A percentile compares a stretch with the other conserved stretches of the same genome.
Evolutionary conservation across 2,113 vertebrate genomes (phyloP).

Genomic region (Sarotherodon lohbergeri): DNA sequence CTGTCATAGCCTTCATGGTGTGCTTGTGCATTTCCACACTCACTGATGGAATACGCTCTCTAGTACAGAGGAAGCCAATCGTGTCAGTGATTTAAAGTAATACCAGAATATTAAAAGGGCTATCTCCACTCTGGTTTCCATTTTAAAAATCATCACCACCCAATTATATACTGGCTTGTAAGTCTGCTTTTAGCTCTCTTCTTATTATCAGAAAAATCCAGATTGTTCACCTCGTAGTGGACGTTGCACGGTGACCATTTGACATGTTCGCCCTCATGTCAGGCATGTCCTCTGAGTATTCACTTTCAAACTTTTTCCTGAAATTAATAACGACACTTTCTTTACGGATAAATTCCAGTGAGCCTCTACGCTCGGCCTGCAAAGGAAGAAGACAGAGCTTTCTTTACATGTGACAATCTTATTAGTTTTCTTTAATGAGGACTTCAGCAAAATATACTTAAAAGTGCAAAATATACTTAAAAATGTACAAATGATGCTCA

Average conservation of each 20-base stretch:
- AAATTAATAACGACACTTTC: conserved; percentile 83
- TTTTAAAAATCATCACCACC: neutral
- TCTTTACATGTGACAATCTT: neutral
- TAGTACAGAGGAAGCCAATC: conserved; percentile 47
- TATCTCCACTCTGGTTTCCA: too few species aligned
- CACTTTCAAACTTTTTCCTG: conserved; percentile 78
- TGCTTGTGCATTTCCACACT: conserved; percentile 88
- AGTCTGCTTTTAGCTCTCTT: neutral
- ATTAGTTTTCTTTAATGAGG: neutral
- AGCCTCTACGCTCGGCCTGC: conserved; percentile 89
- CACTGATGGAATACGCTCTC: conserved; percentile 80
- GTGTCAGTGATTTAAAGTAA: fast-evolving
- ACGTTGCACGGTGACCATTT: neutral
- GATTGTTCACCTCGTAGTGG: conserved; percentile 29
- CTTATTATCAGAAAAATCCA: neutral
- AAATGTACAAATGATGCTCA: conserved; percentile 24
- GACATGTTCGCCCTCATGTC: conserved; percentile 61
- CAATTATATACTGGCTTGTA: neutral
- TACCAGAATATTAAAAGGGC: neutral
- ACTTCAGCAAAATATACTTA: neutral
- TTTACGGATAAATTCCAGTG: conserved; percentile 78
- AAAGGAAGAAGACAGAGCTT: neutral
- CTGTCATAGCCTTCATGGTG: conserved; percentile 75
- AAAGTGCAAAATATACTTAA: neutral
- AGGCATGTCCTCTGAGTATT: conserved; percentile 79